Evolutionary conservation across 2,113 vertebrate species (phyloP), one percentile per base, ranked within the genome.

Genomic region (Hippocampus comes): DNA sequence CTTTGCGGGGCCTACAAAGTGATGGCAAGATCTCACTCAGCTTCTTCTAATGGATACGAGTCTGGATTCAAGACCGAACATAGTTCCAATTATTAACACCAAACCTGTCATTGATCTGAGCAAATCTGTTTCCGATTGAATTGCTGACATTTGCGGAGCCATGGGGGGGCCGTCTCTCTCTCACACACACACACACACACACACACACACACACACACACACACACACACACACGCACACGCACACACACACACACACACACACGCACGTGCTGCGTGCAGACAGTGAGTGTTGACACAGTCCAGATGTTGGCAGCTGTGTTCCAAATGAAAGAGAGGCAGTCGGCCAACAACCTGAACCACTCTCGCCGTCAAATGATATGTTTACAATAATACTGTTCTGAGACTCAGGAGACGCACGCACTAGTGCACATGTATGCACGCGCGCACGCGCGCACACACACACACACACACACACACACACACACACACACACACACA

Each of bases 231-330:
- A 72, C 18, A 48, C 64, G 12, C 42, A 30, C 49, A 42, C 65
- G 27, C 65, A 59, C 70, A 59, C 56, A 61, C 55, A 34, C 65
- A 27, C 60, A 42, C 67, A 67, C 56, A 49, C 68, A 65, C 68
- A 69, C 78, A 73, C 72, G 71, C 77, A 72, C 18, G 73, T 67
- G 61, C 72, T 72, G 81, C 18, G 73, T 67, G 61, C 72, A 73
- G 81, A 85, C 86, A 74, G 87, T 85, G 90, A 90, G 90, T 89
- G 81, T 88, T 92, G 91, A 93, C 91, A 93, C 83, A 92, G 87
- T 91, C 90, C 93, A 94, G 93, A 93, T 93, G 92, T 93, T 92
- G 91, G 91, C 91, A 89, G 88, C 82, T 89, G 87, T 89, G 81
- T 86, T 93, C 89, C 83, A 91, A 92, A 91, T 92, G 87, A 92